phyloP scores from a whole-genome alignment of 2,113 vertebrate genomes.

The Telmatochromis brachygnathus region DNA sequence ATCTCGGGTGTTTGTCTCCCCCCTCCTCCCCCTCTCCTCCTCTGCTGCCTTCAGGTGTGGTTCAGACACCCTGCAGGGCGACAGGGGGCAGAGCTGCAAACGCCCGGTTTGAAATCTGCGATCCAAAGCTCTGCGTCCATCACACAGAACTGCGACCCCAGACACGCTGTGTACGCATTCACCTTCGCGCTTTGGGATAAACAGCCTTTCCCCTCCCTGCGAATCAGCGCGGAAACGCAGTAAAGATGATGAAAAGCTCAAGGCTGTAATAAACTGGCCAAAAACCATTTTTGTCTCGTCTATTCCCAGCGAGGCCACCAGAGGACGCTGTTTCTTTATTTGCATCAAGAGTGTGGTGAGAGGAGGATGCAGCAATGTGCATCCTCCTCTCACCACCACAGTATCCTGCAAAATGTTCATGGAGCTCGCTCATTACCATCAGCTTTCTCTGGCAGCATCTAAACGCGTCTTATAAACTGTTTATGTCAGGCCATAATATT shows the following conservation, averaged over 20 bases:
- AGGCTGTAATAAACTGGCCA: background rate
- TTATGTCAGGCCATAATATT: constrained; percentile 3
- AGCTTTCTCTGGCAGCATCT: background rate
- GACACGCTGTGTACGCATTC: background rate
- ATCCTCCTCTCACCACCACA: background rate
- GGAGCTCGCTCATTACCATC: background rate
- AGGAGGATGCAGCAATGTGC: background rate
- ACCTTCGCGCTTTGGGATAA: background rate
- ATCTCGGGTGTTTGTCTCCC: background rate
- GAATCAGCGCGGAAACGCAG: background rate
- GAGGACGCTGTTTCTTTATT: constrained; percentile 24
- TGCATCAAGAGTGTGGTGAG: background rate
- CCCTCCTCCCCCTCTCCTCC: background rate
- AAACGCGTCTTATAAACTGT: background rate
- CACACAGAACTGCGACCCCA: background rate
- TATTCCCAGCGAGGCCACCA: constrained; percentile 4
- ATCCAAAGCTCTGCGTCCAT: background rate
- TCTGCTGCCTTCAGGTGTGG: constrained; percentile 56
- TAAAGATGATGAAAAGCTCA: constrained; percentile 2
- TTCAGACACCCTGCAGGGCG: constrained; percentile 44
- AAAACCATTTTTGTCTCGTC: constrained; percentile 12
- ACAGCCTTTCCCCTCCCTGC: background rate
- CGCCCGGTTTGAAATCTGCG: background rate
- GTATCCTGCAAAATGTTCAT: background rate
- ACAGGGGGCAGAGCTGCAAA: constrained; percentile 23